These are phyloP conservation scores for Elmis aenea DNA, from an alignment of 2,888 invertebrate genomes.

Conservation along the genomic window DNA sequence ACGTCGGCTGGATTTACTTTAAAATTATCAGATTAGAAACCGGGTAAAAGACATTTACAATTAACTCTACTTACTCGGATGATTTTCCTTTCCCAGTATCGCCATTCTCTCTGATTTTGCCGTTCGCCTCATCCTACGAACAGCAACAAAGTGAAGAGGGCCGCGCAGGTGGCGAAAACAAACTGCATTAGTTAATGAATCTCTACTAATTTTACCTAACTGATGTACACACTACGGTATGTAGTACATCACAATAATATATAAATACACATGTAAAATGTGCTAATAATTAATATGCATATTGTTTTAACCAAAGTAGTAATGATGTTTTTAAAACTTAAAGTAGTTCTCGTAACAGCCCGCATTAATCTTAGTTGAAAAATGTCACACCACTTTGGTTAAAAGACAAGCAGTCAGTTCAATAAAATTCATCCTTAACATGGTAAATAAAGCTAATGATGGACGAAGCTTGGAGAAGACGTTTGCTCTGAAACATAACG, in stretches of 20 bases:
- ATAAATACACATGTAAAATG: slow-evolving; percentile 6
- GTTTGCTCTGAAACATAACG: slow-evolving; percentile 36
- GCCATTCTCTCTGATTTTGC: slow-evolving; percentile 59
- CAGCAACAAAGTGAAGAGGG: slow-evolving; percentile 44
- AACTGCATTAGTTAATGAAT: slow-evolving; percentile 44
- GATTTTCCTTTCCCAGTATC: slow-evolving; percentile 49
- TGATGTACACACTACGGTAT: slow-evolving; percentile 7
- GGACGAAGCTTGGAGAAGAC: slow-evolving; percentile 14
- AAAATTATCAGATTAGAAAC: background rate
- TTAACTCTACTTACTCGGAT: slow-evolving; percentile 49
- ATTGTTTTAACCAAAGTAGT: background rate
- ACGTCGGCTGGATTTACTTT: slow-evolving; percentile 13
- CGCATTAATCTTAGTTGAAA: too few species aligned
- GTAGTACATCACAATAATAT: slow-evolving; percentile 4
- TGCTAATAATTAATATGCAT: too few species aligned
- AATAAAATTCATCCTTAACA: background rate
- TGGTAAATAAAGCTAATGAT: background rate
- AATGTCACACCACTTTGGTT: too few species aligned
- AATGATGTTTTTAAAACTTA: too few species aligned
- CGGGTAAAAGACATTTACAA: slow-evolving; percentile 1
- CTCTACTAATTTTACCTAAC: slow-evolving; percentile 25
- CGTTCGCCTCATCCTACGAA: slow-evolving; percentile 51
- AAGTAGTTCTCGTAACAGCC: too few species aligned
- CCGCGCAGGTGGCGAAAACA: slow-evolving; percentile 40
- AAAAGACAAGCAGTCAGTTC: background rate